Evolutionary conservation across 2,797 vertebrate species (phyloP).

Genomic region (Agapornis canus): DNA sequence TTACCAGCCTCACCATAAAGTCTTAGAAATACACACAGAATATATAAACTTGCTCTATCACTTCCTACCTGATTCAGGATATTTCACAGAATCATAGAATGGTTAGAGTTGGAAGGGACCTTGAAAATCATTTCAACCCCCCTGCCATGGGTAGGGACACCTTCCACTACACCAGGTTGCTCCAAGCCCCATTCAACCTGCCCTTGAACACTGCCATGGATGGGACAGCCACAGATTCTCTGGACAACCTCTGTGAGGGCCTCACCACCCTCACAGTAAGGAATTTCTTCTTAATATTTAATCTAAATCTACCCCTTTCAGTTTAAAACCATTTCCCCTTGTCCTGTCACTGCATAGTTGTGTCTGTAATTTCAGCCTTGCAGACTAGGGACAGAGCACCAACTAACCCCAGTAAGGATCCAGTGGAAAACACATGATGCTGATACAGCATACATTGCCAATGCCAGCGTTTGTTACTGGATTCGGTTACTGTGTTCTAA

Average conservation of each 20-base stretch:
- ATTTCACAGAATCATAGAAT: neutral
- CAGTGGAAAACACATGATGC: neutral
- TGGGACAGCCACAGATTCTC: neutral
- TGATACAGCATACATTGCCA: accelerated
- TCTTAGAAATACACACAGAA: neutral
- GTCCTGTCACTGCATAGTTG: neutral
- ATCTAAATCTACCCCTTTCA: neutral
- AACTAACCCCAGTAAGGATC: neutral
- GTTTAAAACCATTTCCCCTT: neutral
- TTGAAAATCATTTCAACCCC: neutral
- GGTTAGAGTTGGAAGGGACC: neutral
- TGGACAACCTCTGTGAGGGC: neutral
- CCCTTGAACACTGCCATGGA: neutral
- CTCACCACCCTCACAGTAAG: neutral
- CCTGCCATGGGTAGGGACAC: neutral
- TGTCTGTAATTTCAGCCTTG: neutral
- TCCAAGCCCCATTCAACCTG: neutral
- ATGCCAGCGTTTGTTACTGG: neutral
- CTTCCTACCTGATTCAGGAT: neutral
- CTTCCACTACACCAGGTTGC: neutral
- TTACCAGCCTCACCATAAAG: neutral
- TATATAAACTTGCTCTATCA: neutral
- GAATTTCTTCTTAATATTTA: neutral
- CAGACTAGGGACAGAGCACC: neutral
- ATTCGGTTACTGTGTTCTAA: neutral